phyloP scores from a whole-genome alignment of 2,797 vertebrate species.

The Danionella dracula region DNA sequence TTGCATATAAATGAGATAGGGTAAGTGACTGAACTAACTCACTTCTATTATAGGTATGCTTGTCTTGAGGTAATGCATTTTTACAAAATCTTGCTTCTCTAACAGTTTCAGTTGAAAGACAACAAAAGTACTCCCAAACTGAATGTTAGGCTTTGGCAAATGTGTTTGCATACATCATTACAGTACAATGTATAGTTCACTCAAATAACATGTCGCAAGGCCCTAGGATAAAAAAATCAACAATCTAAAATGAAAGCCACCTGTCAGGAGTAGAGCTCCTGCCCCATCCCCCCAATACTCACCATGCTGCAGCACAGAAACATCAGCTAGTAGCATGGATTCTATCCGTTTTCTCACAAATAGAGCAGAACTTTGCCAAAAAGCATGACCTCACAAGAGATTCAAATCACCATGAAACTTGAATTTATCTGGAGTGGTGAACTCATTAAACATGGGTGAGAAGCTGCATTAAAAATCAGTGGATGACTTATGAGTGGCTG shows the following conservation, averaged over 20 bases:
- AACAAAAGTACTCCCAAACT: neutral
- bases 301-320: neutral
- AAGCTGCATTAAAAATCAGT: neutral
- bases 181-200: slow-evolving; percentile 29
- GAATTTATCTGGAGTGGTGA: neutral
- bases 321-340: slow-evolving; percentile 26
- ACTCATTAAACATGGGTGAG: neutral
- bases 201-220: slow-evolving; percentile 37
- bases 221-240: slow-evolving; percentile 39
- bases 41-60: too few species aligned
- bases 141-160: neutral
- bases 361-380: neutral
- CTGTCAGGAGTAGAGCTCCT: slow-evolving; percentile 18
- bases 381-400: neutral
- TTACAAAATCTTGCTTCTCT: too few species aligned
- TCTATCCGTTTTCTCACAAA: slow-evolving; percentile 34
- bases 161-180: slow-evolving; percentile 38
- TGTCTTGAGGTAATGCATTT: too few species aligned
- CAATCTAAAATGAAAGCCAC: slow-evolving; percentile 39
- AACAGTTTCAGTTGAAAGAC: neutral
- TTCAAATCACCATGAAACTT: neutral
- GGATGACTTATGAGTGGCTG: too few species aligned
- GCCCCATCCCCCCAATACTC: neutral
- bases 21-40: too few species aligned
- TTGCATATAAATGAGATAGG: too few species aligned